phyloP scores from a whole-genome alignment of 2,797 vertebrate genomes.

The Microtus obscurus region DNA sequence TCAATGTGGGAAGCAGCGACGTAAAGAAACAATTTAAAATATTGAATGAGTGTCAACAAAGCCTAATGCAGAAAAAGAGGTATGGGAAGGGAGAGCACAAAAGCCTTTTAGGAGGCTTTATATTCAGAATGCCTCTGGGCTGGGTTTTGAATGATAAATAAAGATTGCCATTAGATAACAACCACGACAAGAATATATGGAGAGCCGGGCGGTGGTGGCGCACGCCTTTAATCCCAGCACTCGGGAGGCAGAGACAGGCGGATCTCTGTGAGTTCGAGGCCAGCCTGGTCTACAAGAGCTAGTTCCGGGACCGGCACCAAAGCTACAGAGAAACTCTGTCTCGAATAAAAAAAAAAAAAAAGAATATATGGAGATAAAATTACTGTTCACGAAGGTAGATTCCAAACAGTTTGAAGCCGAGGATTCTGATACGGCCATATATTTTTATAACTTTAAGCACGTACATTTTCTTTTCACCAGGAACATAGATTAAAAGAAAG shows the following conservation, averaged over 20 bases:
- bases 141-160: neutral
- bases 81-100: neutral
- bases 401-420: neutral
- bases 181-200: neutral
- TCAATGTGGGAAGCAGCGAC: neutral
- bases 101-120: neutral
- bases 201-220: too few species aligned
- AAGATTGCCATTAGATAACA: neutral
- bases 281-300: too few species aligned
- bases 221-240: too few species aligned
- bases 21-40: neutral
- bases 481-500: neutral
- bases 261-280: too few species aligned
- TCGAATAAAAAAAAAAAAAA: too few species aligned
- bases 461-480: neutral
- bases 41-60: neutral
- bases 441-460: neutral
- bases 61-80: neutral
- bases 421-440: neutral
- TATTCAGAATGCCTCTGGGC: neutral
- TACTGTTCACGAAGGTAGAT: neutral
- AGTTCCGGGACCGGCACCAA: too few species aligned
- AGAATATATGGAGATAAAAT: neutral
- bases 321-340: too few species aligned
- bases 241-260: too few species aligned